Evolutionary conservation across 1,140 invertebrate genomes (phyloP), one percentile per base, ranked within the genome.

Genomic region (Mesaphorura yosii): DNA sequence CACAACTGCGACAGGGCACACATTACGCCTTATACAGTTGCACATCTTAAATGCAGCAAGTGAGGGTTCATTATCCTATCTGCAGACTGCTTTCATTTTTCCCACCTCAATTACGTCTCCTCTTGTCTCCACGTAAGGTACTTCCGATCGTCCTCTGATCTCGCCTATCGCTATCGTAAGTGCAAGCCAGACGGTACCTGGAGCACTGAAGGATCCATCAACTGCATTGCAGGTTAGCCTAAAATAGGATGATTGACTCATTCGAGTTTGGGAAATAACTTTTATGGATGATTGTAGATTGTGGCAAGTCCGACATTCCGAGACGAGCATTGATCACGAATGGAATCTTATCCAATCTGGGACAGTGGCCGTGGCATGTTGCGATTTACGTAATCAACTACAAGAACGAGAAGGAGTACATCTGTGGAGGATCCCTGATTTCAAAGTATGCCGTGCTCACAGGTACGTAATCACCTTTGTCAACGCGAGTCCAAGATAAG

Each of bases 281-380:
- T 20, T 19, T 42, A 19, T 27, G 5, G 10, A 10, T 25, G 6
- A 26, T 20, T 22, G 3, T 50, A 50, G 48, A 50, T 23, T 50
- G 48, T 29, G 48, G 48, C 23, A 50, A 28, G 23, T 50, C 48
- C 7, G 48, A 50, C 22, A 39, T 38, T 41, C 34, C 48, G 3
- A 50, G 27, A 28, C 38, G 41, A 34, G 72, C 73, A 0, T 56
- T 76, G 17, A 70, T 76, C 20, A 71, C 75, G 12, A 68, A 73
- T 50, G 74, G 75, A 0, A 67, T 69, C 15, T 66, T 70, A 0
- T 75, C 74, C 0, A 56, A 69, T n/a, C 68, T 72, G 22, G 75
- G 74, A 0, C 73, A 76, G 49, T 76, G 73, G 73, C 75, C 75
- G 0, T 76, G 75, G 75, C 73, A 50, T 40, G 48, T 22, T 22